A percentile compares a stretch with the other conserved stretches of the same genome.
Conservation (phyloP, 2,113 vertebrate species). For the Hippocampus abdominalis region DNA sequence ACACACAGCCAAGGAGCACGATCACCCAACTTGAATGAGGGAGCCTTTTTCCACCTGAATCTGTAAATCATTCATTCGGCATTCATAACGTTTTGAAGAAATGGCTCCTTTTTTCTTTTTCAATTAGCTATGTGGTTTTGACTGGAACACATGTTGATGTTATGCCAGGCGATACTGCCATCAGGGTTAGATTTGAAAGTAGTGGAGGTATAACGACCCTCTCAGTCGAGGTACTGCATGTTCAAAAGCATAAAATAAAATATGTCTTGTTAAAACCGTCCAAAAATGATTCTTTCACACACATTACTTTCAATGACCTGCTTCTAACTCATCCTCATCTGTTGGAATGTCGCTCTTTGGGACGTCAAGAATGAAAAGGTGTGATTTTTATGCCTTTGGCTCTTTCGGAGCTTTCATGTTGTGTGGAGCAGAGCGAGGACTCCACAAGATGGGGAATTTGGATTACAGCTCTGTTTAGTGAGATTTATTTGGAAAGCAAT, state of each 20-base stretch:
- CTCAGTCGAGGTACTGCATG: conserved; percentile 42
- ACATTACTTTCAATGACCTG: conserved; percentile 7
- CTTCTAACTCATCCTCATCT: conserved; percentile 1
- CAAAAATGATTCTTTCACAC: background rate
- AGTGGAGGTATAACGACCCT: conserved; percentile 70
- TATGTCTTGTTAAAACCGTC: conserved; percentile 1
- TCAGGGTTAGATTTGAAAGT: conserved; percentile 59
- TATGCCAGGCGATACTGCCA: conserved; percentile 52
- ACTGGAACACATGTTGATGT: conserved; percentile 46
- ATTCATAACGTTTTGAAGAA: conserved; percentile 13
- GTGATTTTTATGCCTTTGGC: conserved; percentile 18
- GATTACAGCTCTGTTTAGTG: conserved; percentile 60
- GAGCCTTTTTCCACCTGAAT: conserved; percentile 13
- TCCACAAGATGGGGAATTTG: conserved; percentile 64
- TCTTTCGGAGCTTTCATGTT: conserved; percentile 23
- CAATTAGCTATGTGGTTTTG: conserved; percentile 47
- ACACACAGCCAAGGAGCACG: conserved; percentile 36
- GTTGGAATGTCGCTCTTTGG: background rate
- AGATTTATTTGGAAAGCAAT: conserved; percentile 78
- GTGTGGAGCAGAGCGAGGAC: conserved; percentile 41
- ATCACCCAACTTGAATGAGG: conserved; percentile 27
- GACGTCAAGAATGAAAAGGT: conserved; percentile 1
- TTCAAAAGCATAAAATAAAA: conserved; percentile 49
- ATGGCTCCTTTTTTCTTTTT: conserved; percentile 31
- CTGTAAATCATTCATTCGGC: background rate